Percentiles rank a stretch among this genome's conserved stretches.
These are phyloP conservation scores for Cyphomyrus discorhynchus DNA, from an alignment of 2,113 vertebrate species.

Conservation along the genomic window DNA sequence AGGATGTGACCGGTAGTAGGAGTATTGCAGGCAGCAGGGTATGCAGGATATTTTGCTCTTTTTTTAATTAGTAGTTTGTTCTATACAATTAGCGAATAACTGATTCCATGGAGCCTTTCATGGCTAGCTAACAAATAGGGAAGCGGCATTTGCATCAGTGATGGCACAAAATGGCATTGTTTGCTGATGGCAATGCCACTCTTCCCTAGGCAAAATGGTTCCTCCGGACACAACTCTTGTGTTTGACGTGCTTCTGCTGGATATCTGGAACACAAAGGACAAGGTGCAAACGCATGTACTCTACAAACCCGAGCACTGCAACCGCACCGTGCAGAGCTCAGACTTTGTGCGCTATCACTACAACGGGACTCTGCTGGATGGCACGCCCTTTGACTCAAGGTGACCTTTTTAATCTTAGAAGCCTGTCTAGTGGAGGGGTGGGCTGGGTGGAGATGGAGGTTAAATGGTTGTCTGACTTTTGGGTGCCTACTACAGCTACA, in stretches of 20 bases:
- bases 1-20: not conserved
- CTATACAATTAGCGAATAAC: not conserved
- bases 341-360: conserved; percentile 94
- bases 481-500: conserved; percentile 65
- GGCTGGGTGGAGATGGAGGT: not conserved
- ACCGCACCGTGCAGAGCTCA: conserved; percentile 71
- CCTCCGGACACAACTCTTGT: conserved; percentile 86
- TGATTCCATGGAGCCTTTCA: not conserved
- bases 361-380: conserved; percentile 84
- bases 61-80: not conserved
- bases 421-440: not conserved
- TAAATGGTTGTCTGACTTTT: conserved; percentile 31
- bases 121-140: not conserved
- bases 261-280: conserved; percentile 88
- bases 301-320: conserved; percentile 68
- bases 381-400: conserved; percentile 85
- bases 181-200: not conserved
- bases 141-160: not conserved
- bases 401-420: conserved; percentile 33
- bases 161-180: not conserved
- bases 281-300: conserved; percentile 71
- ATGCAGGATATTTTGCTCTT: not conserved
- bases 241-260: conserved; percentile 81
- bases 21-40: not conserved
- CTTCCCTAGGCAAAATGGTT: conserved; percentile 71